phyloP scores from a whole-genome alignment of 2,888 invertebrate genomes.

The Podotricha telesiphe region DNA sequence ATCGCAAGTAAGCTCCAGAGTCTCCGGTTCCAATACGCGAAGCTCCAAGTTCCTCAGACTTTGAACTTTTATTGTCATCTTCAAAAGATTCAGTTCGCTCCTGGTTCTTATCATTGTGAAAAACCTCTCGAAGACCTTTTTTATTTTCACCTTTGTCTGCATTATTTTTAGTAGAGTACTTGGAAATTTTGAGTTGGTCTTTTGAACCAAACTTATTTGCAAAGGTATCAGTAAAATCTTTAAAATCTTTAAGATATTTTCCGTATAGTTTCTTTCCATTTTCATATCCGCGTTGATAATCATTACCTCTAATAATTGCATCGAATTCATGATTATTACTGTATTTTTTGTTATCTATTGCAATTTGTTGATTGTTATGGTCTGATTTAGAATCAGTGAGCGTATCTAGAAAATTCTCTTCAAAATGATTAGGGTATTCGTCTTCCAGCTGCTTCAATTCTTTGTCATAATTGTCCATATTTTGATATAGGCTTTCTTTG shows the following conservation, averaged over 20 bases:
- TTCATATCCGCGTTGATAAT: constrained; percentile 51
- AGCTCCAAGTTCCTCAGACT: constrained; percentile 56
- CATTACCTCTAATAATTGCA: constrained; percentile 52
- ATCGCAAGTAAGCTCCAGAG: constrained; percentile 57
- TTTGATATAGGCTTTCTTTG: constrained; percentile 45
- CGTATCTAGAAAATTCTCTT: not conserved
- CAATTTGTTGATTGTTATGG: constrained; percentile 41
- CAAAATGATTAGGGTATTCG: constrained; percentile 35
- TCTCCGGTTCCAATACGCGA: constrained; percentile 58
- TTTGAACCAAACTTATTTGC: constrained; percentile 68
- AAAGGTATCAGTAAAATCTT: constrained; percentile 66
- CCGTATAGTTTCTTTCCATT: constrained; percentile 50
- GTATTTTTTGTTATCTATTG: constrained; percentile 49
- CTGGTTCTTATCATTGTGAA: constrained; percentile 74
- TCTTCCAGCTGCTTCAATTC: constrained; percentile 51
- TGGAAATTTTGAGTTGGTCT: constrained; percentile 57
- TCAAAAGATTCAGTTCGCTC: constrained; percentile 74
- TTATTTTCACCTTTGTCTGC: constrained; percentile 65
- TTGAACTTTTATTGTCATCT: constrained; percentile 60
- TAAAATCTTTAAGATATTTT: constrained; percentile 57
- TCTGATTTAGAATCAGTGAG: not conserved
- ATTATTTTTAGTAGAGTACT: constrained; percentile 55
- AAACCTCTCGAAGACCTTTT: constrained; percentile 70
- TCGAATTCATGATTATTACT: constrained; percentile 51
- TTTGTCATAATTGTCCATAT: constrained; percentile 48